Base-by-base conservation (phyloP, 2,888 invertebrate species). In the Leucophenga montana region DNA sequence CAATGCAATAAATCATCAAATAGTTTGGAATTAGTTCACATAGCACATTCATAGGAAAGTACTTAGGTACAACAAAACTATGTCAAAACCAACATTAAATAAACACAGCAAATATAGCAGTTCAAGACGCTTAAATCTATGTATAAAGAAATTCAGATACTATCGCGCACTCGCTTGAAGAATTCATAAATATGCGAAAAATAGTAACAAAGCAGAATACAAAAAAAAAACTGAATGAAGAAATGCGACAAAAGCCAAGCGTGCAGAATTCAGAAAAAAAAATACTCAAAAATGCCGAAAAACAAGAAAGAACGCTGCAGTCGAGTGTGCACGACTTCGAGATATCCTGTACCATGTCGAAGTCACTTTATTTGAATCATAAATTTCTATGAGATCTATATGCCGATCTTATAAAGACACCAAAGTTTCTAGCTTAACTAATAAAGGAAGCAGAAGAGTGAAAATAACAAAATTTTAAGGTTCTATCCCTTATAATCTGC, bases 101-200 rank as follows among this genome's bases (percentile, higher is more conserved):
- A 31, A 31, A 22, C 14, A 31, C n/a, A 13, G 22, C 27, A 3
- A 16, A 31, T n/a, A 8, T 57, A 31, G 4, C 9, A 56, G 18
- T 27, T 27, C 8, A 13, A 57, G 53, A 53, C 8, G 22, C 9
- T 18, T 54, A 5, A 54, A 13, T 16, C 11, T 18, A 39, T 1
- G 8, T 39, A 39, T 39, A 11, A 39, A 39, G 39, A 39, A 39
- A 39, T 39, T 54, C 16, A 8, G 9, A 6, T 20, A 0, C 13
- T 18, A 8, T 1, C 11, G 18, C 22, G 3, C 54, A 18, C 22
- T 18, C 22, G 2, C 22, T 18, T 13, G 11, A 13, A 61, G 61
- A 61, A 61, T 61, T 61, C 61, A 16, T 57, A 57, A 57, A 27
- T 39, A 61, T 39, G 61, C 39, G 61, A 61, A 61, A 61, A 61